A percentile compares a stretch with the other conserved stretches of the same genome.
These are phyloP conservation scores for Tenodera sinensis DNA, from an alignment of 2,888 invertebrate genomes.

Conservation along the genomic window DNA sequence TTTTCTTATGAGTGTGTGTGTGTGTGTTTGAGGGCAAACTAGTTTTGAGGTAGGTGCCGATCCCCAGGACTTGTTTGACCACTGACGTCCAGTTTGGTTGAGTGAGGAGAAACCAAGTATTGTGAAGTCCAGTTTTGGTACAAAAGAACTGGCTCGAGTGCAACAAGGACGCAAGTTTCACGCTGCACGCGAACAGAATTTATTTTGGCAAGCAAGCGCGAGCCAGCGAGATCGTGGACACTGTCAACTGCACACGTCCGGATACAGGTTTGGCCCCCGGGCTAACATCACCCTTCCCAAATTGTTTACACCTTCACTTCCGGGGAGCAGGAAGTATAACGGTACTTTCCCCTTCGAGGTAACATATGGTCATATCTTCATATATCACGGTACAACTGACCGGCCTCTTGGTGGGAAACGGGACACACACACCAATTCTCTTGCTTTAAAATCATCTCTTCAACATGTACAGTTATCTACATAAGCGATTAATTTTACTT, in stretches of 20 bases:
- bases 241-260: not conserved
- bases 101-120: not conserved
- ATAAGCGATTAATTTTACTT: too few species aligned
- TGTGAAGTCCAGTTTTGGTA: slow-evolving; percentile 3
- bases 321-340: not conserved
- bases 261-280: not conserved
- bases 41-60: slow-evolving; percentile 25
- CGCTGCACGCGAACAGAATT: not conserved
- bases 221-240: not conserved
- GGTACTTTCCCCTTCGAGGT: not conserved
- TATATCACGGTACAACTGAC: not conserved
- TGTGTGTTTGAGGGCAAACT: slow-evolving; percentile 13
- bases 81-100: slow-evolving; percentile 19
- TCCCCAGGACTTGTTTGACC: slow-evolving; percentile 28
- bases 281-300: not conserved
- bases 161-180: not conserved
- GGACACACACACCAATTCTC: too few species aligned
- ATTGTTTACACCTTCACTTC: not conserved
- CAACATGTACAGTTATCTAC: too few species aligned
- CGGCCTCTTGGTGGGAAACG: too few species aligned
- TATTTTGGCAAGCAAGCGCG: not conserved
- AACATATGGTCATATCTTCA: not conserved
- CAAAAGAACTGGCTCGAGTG: not conserved
- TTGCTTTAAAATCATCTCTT: too few species aligned
- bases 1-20: slow-evolving; percentile 9